Evolutionary conservation across 2,797 vertebrate genomes (phyloP).

Genomic region (Tokudaia tokunoshimensis): DNA sequence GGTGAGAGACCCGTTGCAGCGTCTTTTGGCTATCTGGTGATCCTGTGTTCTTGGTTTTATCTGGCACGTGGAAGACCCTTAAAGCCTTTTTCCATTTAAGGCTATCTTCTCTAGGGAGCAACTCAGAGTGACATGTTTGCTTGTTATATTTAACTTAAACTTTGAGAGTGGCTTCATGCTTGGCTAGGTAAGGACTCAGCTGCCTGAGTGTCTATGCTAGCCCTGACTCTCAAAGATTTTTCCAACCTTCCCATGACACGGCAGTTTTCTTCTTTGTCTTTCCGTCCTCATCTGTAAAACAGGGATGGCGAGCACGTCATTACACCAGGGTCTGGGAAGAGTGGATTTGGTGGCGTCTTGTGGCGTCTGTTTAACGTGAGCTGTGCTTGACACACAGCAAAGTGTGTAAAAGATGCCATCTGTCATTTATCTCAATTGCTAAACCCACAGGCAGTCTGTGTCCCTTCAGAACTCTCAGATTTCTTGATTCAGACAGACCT

Average conservation of each 20-base stretch:
- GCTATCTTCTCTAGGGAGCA: background rate
- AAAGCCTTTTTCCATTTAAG: constrained; percentile 6
- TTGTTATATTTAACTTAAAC: constrained; percentile 1
- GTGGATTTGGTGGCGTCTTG: background rate
- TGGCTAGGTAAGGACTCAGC: background rate
- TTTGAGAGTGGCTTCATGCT: background rate
- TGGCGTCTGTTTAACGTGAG: background rate
- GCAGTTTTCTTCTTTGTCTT: background rate
- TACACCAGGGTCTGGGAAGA: background rate
- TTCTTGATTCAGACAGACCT: background rate
- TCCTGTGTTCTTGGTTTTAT: background rate
- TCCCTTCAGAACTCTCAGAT: constrained; percentile 11
- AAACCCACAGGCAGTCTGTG: background rate
- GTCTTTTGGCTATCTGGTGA: background rate
- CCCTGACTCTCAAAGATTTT: background rate
- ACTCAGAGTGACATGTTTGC: background rate
- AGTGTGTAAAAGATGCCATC: background rate
- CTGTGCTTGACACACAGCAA: background rate
- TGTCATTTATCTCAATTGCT: background rate
- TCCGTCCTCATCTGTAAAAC: background rate
- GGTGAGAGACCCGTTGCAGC: rapidly evolving
- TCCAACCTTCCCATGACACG: background rate
- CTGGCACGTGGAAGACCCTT: background rate
- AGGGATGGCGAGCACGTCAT: background rate
- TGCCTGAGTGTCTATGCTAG: background rate